These are phyloP conservation scores for Tipula helvola DNA, from an alignment of 2,888 invertebrate species.

Conservation along the genomic window DNA sequence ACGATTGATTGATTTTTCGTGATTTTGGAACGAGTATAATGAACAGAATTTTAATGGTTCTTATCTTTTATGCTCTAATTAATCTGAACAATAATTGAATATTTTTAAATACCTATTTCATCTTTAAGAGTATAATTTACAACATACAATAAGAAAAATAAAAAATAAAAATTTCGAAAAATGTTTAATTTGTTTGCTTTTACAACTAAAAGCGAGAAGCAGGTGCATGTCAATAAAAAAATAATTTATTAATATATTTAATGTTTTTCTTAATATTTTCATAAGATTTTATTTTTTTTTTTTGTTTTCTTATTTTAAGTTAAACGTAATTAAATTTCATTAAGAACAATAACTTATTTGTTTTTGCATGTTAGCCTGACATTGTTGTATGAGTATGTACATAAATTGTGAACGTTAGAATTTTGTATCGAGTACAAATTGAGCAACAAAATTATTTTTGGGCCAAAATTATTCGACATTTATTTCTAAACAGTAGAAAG, in stretches of 20 bases:
- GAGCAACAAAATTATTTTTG: too few species aligned
- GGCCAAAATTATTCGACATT: too few species aligned
- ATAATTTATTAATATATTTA: neutral
- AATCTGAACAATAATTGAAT: neutral
- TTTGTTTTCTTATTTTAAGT: neutral
- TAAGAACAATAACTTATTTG: neutral
- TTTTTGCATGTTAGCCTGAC: too few species aligned
- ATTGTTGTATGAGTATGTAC: too few species aligned
- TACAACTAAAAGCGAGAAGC: neutral
- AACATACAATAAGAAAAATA: neutral
- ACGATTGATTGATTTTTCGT: neutral
- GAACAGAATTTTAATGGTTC: neutral
- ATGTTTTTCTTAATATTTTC: neutral
- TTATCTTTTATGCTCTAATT: neutral
- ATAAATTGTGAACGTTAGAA: too few species aligned
- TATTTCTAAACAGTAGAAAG: too few species aligned
- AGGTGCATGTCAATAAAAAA: neutral
- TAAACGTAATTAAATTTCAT: neutral
- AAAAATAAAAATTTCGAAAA: neutral
- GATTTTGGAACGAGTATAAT: neutral
- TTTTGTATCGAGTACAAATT: too few species aligned
- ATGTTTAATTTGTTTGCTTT: neutral
- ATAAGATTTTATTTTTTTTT: neutral
- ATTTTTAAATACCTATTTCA: neutral
- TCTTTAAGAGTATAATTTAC: neutral